Percentiles rank a stretch among this genome's conserved stretches.
phyloP scores from a whole-genome alignment of 2,888 invertebrate species.

The Chorisops tibialis region DNA sequence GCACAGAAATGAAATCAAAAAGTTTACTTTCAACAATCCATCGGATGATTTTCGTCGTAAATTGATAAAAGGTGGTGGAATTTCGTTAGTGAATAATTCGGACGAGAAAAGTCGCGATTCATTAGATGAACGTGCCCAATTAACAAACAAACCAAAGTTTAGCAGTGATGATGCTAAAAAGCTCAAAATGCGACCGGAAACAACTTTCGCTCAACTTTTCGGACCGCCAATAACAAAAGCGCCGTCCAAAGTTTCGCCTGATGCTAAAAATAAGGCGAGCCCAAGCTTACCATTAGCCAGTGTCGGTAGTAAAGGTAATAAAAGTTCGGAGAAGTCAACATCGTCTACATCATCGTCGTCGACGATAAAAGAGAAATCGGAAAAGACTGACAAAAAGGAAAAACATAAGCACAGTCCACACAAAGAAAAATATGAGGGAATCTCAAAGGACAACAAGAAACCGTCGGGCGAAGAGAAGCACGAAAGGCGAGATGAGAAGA shows the following conservation, averaged over 20 bases:
- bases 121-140: slow-evolving; percentile 57
- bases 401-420: slow-evolving; percentile 57
- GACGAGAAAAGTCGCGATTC: slow-evolving; percentile 60
- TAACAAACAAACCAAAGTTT: slow-evolving; percentile 70
- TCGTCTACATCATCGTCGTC: slow-evolving; percentile 32
- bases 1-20: slow-evolving; percentile 71
- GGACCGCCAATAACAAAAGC: slow-evolving; percentile 79
- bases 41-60: slow-evolving; percentile 87
- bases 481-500: slow-evolving; percentile 55
- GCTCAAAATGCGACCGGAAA: slow-evolving; percentile 61
- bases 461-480: slow-evolving; percentile 49
- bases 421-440: slow-evolving; percentile 52
- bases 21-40: slow-evolving; percentile 79
- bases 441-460: slow-evolving; percentile 47
- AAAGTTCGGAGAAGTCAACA: slow-evolving; percentile 27
- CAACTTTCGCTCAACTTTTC: slow-evolving; percentile 76
- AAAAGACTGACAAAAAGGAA: slow-evolving; percentile 59
- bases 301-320: slow-evolving; percentile 8
- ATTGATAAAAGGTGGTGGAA: slow-evolving; percentile 81
- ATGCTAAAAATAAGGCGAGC: slow-evolving; percentile 60
- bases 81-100: slow-evolving; percentile 56
- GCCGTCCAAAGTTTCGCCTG: slow-evolving; percentile 62
- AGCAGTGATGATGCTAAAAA: slow-evolving; percentile 56
- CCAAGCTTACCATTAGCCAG: slow-evolving; percentile 33
- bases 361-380: slow-evolving; percentile 45